These are phyloP conservation scores for Meleagris gallopavo DNA, from an alignment of 2,113 vertebrate species.

Conservation along the genomic window DNA sequence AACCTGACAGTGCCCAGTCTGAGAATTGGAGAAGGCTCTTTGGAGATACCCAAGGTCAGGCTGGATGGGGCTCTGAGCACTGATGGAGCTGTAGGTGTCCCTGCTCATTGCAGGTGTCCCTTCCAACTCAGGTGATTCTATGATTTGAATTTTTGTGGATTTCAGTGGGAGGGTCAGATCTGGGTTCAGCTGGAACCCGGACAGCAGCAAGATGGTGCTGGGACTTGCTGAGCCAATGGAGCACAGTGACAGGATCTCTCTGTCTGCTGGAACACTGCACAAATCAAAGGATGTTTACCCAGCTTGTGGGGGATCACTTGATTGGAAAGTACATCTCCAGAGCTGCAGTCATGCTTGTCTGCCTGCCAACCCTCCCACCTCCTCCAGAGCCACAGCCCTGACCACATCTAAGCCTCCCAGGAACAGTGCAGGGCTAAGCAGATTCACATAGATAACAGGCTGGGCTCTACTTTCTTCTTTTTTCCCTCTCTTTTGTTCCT, in stretches of 20 bases:
- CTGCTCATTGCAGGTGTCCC: too few species aligned
- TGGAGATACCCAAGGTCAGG: too few species aligned
- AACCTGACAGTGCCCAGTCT: not conserved
- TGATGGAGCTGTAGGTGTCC: too few species aligned
- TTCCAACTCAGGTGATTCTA: too few species aligned
- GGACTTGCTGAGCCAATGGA: not conserved
- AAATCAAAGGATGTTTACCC: not conserved
- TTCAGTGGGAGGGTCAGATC: not conserved
- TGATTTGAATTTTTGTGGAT: not conserved
- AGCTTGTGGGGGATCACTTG: slow-evolving; percentile 23
- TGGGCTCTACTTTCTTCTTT: not conserved
- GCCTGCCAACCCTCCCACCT: slow-evolving; percentile 32
- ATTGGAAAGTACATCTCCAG: slow-evolving; percentile 7
- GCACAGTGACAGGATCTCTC: not conserved
- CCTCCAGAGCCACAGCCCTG: not conserved
- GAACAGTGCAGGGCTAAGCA: not conserved
- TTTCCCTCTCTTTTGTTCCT: not conserved
- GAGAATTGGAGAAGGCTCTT: too few species aligned
- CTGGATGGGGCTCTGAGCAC: too few species aligned
- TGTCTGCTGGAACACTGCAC: not conserved
- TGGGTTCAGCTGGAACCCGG: not conserved
- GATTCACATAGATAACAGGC: slow-evolving; percentile 19
- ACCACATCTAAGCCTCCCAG: slow-evolving; percentile 49
- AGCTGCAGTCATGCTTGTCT: not conserved
- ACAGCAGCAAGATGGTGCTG: fast-evolving